Evolutionary conservation across 2,113 vertebrate species (phyloP).

Genomic region (Pagrus major): DNA sequence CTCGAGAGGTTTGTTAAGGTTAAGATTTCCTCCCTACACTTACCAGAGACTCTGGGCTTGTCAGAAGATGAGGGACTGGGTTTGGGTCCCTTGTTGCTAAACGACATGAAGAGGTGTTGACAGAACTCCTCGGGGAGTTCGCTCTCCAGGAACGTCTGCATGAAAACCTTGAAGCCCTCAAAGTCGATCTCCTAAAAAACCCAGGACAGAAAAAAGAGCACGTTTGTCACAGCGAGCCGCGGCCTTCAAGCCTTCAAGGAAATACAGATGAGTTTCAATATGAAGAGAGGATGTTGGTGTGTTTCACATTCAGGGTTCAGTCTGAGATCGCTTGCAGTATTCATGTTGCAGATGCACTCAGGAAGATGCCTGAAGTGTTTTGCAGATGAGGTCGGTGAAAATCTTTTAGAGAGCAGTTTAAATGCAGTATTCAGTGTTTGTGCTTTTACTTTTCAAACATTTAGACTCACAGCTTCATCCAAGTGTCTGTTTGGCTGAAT

Average conservation of each 20-base stretch:
- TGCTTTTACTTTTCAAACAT: background rate
- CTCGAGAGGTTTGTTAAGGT: conserved; percentile 10
- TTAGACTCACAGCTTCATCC: background rate
- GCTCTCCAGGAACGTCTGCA: conserved; percentile 96
- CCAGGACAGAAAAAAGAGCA: background rate
- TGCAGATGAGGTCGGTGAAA: background rate
- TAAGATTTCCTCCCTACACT: conserved; percentile 37
- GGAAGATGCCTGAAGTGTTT: background rate
- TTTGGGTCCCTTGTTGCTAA: conserved; percentile 90
- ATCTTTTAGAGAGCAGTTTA: background rate
- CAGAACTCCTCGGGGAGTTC: conserved; percentile 92
- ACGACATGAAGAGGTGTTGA: conserved; percentile 94
- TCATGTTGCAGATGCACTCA: conserved; percentile 4
- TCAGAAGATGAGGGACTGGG: conserved; percentile 88
- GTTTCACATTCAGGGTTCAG: background rate
- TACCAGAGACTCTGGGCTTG: conserved; percentile 82
- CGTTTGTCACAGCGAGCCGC: background rate
- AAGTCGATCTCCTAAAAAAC: conserved; percentile 92
- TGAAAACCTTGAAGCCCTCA: conserved; percentile 95
- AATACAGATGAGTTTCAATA: background rate
- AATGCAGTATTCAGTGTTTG: background rate
- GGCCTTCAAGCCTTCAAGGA: background rate
- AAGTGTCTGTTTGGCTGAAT: background rate
- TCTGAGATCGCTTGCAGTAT: background rate
- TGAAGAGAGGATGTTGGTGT: background rate